Evolutionary conservation across 1,140 invertebrate genomes (phyloP), one percentile per base, ranked within the genome.

Genomic region (Melanaphis sacchari): DNA sequence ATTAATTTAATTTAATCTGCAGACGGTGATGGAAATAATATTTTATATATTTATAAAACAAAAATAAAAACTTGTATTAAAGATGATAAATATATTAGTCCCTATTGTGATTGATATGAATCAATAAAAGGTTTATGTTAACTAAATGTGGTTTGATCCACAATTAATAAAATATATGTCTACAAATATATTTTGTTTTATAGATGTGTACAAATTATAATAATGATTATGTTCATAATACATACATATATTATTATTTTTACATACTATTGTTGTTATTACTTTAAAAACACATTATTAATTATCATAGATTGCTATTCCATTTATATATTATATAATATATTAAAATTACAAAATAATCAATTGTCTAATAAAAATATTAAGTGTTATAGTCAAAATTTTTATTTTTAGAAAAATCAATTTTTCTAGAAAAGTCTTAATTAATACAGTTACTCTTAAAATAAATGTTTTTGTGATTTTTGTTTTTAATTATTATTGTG

Each of bases 101-200:
- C 89, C 52, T 66, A 66, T 66, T 90, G 59, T 76, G 89, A 41
- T 66, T 66, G 88, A 90, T 90, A 90, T 76, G 31, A 90, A 90
- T 59, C 18, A 18, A 66, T 41, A 3, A 90, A 90, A 90, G 89
- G 89, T 90, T 90, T 59, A 90, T 66, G 89, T 90, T 90, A 90
- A 90, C 89, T 90, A 90, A 90, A 90, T 38, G 89, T 90, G 89
- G 89, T 59, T 66, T 90, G 22, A n/a, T 66, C 89, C 89, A 66
- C 89, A 59, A 90, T 66, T 43, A n/a, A n/a, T 26, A 66, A 90
- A 66, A 90, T 90, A 66, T 90, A 90, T 66, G n/a, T 46, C 40
- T 38, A 38, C 21, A 66, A 41, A 41, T 90, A 90, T 66, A 66
- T 66, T 41, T 90, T 90, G 26, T 41, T 43, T 66, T 66, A 66